phyloP scores from a whole-genome alignment of 1,140 invertebrate species.

The Scylla paramamosain region DNA sequence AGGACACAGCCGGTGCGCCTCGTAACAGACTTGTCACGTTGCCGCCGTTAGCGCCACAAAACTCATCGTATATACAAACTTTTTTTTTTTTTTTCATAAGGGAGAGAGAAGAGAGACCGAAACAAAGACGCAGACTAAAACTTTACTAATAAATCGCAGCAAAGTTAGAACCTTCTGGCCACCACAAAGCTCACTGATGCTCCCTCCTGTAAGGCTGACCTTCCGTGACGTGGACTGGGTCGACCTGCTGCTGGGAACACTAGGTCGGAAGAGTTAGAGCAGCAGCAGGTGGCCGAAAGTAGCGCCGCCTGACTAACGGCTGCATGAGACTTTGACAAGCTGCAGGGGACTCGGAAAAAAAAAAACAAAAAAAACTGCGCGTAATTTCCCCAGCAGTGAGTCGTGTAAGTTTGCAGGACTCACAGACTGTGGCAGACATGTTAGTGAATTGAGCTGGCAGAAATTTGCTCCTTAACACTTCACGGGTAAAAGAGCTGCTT shows the following conservation, averaged over 20 bases:
- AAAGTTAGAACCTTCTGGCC: background rate
- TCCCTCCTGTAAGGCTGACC: background rate
- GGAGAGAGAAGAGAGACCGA: background rate
- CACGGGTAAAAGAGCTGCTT: too few species aligned
- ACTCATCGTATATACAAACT: background rate
- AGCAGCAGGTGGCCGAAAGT: background rate
- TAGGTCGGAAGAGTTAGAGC: slow-evolving; percentile 7
- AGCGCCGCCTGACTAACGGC: background rate
- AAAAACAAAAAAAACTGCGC: too few species aligned
- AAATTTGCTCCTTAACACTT: too few species aligned
- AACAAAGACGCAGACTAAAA: slow-evolving; percentile 38
- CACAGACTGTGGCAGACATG: too few species aligned
- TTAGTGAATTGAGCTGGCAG: too few species aligned
- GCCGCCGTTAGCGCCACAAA: background rate
- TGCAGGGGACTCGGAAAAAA: background rate
- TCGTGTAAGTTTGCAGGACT: too few species aligned
- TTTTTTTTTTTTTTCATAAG: background rate
- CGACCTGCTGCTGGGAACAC: background rate
- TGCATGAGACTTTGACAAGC: background rate
- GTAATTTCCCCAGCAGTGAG: too few species aligned
- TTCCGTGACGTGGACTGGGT: background rate
- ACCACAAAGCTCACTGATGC: slow-evolving; percentile 18
- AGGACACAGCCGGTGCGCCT: background rate
- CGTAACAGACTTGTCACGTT: background rate
- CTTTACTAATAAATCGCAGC: slow-evolving; percentile 30